A percentile compares a stretch with the other conserved stretches of the same genome.
These are phyloP conservation scores for Sylvicola fuscatus DNA, from an alignment of 2,888 invertebrate species.

Conservation along the genomic window DNA sequence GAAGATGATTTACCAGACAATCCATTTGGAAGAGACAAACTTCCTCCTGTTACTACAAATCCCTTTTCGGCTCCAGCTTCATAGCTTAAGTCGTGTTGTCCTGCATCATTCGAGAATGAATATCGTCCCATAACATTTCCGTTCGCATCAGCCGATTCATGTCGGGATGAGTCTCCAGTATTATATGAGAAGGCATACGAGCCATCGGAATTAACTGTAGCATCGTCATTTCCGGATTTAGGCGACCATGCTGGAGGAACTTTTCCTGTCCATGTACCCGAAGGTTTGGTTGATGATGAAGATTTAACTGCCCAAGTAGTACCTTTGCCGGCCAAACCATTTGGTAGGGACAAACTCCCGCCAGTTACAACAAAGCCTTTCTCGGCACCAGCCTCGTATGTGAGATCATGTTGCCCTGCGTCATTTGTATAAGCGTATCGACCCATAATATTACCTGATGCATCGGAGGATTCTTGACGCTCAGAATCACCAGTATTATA, in stretches of 20 bases:
- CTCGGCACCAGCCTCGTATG: constrained; percentile 49
- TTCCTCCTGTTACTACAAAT: constrained; percentile 27
- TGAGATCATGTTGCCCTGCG: constrained; percentile 48
- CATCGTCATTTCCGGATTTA: neutral
- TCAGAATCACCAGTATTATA: constrained; percentile 14
- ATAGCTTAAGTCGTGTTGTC: constrained; percentile 49
- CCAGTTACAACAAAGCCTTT: constrained; percentile 36
- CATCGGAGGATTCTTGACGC: constrained; percentile 18
- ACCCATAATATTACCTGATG: constrained; percentile 25
- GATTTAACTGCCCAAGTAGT: too few relatives aligned
- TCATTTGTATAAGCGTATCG: constrained; percentile 48
- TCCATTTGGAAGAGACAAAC: constrained; percentile 11
- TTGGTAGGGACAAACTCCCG: constrained; percentile 17
- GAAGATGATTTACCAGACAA: too few relatives aligned
- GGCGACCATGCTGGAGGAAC: too few relatives aligned
- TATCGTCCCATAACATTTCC: constrained; percentile 33
- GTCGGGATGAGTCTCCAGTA: constrained; percentile 16
- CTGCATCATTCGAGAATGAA: constrained; percentile 47
- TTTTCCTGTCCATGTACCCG: neutral
- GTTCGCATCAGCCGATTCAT: constrained; percentile 17
- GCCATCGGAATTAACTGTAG: neutral
- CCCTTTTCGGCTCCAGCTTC: constrained; percentile 53
- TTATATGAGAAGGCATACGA: constrained; percentile 4
- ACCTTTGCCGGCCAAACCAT: constrained; percentile 8
- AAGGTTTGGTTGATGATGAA: too few relatives aligned